Conservation (phyloP, 2,888 invertebrate genomes). For the Ormyrus pomaceus region DNA sequence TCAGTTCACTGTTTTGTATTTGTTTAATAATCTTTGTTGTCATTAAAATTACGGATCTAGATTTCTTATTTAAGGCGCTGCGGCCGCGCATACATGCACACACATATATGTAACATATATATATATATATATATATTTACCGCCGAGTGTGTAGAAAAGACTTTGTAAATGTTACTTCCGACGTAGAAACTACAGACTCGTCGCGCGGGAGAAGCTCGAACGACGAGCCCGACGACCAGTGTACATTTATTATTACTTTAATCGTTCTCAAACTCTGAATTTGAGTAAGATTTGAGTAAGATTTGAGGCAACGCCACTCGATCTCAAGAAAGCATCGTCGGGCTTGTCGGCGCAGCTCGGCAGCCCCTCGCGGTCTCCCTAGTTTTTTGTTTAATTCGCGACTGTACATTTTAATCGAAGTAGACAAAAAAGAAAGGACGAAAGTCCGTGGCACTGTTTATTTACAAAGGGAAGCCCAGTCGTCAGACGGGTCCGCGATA, state of each 20-base stretch:
- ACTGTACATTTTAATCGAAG: slow-evolving; percentile 24
- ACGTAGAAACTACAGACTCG: slow-evolving; percentile 42
- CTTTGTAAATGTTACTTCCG: slow-evolving; percentile 42
- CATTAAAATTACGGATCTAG: slow-evolving; percentile 36
- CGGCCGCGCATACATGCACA: slow-evolving; percentile 26
- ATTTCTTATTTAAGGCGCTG: slow-evolving; percentile 41
- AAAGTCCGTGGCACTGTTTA: slow-evolving; percentile 23
- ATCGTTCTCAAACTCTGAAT: background rate
- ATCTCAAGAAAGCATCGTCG: slow-evolving; percentile 3
- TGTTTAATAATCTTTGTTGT: slow-evolving; percentile 6
- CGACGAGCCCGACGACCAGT: slow-evolving; percentile 4
- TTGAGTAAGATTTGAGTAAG: background rate
- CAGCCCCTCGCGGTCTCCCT: background rate
- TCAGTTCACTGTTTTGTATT: slow-evolving; percentile 48
- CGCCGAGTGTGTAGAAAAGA: slow-evolving; percentile 41
- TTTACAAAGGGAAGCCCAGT: slow-evolving; percentile 35
- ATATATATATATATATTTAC: slow-evolving; percentile 7
- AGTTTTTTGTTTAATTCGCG: background rate
- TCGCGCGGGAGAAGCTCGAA: slow-evolving; percentile 47
- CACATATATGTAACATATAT: slow-evolving; percentile 23
- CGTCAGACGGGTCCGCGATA: slow-evolving; percentile 3
- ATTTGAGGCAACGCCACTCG: background rate
- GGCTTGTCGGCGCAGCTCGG: background rate
- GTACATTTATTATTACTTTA: background rate
- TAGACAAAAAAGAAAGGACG: background rate